phyloP scores from a whole-genome alignment of 2,797 vertebrate genomes.

The Sciurus carolinensis region DNA sequence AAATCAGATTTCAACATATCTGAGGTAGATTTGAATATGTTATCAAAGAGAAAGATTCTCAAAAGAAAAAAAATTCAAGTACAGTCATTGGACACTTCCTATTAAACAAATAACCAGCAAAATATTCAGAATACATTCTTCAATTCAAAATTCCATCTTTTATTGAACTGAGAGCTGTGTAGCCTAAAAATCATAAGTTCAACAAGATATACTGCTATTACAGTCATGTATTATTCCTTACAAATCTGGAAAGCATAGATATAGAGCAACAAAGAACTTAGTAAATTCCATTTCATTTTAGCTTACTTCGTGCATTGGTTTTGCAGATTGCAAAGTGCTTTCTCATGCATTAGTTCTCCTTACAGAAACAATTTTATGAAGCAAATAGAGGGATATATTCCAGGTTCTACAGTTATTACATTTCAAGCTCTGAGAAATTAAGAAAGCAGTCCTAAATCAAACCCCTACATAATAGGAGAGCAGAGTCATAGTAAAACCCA shows the following conservation, averaged over 20 bases:
- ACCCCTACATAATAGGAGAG: neutral
- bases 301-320: neutral
- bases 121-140: neutral
- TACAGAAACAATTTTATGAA: neutral
- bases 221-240: neutral
- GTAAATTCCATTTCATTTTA: neutral
- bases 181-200: neutral
- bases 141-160: neutral
- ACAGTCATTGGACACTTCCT: neutral
- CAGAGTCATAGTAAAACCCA: neutral
- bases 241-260: neutral
- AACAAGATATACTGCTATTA: neutral
- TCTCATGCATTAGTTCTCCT: neutral
- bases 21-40: neutral
- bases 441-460: no score
- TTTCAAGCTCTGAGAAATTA: neutral
- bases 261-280: neutral
- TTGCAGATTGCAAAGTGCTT: neutral
- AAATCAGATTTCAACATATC: neutral
- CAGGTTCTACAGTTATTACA: neutral
- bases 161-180: neutral
- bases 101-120: neutral
- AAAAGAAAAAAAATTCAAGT: neutral
- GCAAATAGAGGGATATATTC: neutral
- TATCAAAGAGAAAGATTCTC: neutral